These are phyloP conservation scores for Ceramica pisi DNA, from an alignment of 2,888 invertebrate genomes.

Conservation along the genomic window DNA sequence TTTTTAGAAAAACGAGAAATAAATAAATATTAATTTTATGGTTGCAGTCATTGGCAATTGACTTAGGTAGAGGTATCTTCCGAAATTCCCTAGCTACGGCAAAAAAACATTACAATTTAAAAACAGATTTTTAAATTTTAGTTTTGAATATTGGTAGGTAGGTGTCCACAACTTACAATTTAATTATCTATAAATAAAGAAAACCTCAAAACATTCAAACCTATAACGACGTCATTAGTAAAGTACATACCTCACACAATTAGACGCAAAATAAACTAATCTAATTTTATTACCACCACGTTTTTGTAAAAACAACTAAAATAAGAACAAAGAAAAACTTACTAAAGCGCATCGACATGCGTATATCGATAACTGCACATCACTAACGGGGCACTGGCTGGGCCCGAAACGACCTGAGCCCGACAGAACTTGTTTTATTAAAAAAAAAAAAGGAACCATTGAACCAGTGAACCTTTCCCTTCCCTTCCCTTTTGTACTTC, in stretches of 20 bases:
- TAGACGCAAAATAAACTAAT: constrained; percentile 16
- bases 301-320: constrained; percentile 18
- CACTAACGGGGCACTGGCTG: constrained; percentile 61
- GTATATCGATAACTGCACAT: constrained; percentile 58
- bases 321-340: constrained; percentile 45
- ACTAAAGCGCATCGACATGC: constrained; percentile 45
- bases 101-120: background rate
- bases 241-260: constrained; percentile 18
- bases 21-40: background rate
- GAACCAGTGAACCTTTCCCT: constrained; percentile 49
- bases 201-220: background rate
- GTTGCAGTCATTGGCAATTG: background rate
- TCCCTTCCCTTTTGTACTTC: constrained; percentile 49
- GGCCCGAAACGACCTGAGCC: constrained; percentile 56
- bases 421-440: constrained; percentile 50
- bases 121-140: background rate
- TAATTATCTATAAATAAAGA: background rate
- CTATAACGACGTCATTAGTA: constrained; percentile 15
- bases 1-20: background rate
- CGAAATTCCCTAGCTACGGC: too few species aligned
- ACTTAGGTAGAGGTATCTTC: background rate
- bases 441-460: constrained; percentile 49
- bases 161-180: background rate
- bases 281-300: constrained; percentile 22
- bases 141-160: background rate